These are phyloP conservation scores for Lithosia quadra DNA, from an alignment of 2,888 invertebrate genomes.

Conservation along the genomic window DNA sequence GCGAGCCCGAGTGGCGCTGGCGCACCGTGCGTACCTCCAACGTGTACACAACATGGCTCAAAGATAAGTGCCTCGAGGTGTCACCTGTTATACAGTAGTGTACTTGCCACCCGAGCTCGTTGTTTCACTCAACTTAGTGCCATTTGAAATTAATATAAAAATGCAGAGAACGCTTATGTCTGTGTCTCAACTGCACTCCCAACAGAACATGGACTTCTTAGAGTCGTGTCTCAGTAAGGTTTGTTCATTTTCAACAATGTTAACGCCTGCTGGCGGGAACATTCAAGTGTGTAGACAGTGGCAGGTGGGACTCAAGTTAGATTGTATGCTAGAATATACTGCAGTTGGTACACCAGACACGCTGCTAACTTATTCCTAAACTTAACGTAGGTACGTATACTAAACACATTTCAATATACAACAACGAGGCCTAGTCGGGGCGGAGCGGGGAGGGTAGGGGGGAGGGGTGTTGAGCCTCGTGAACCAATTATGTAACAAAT, in stretches of 20 bases:
- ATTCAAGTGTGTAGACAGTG: background rate
- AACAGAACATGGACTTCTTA: background rate
- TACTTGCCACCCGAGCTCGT: conserved; percentile 22
- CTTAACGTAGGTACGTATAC: conserved; percentile 25
- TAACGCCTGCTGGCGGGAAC: too few relatives aligned
- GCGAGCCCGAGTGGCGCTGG: background rate
- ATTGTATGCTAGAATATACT: background rate
- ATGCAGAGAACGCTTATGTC: conserved; percentile 22
- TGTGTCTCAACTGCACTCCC: conserved; percentile 15
- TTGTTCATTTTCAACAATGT: background rate
- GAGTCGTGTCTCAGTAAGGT: background rate
- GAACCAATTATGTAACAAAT: background rate
- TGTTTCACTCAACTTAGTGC: conserved; percentile 35
- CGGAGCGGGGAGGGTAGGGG: too few relatives aligned
- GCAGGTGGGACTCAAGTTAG: background rate
- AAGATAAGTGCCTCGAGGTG: background rate
- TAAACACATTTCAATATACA: conserved; percentile 36
- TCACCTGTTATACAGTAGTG: background rate
- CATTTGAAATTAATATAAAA: conserved; percentile 39
- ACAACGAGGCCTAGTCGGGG: conserved; percentile 23
- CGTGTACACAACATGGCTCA: background rate
- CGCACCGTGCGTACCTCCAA: background rate
- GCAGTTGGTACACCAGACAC: conserved; percentile 16
- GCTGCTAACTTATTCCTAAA: conserved; percentile 14
- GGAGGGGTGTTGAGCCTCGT: too few relatives aligned